Conservation (phyloP, 1,140 invertebrate species). For the Eueides isabella region DNA sequence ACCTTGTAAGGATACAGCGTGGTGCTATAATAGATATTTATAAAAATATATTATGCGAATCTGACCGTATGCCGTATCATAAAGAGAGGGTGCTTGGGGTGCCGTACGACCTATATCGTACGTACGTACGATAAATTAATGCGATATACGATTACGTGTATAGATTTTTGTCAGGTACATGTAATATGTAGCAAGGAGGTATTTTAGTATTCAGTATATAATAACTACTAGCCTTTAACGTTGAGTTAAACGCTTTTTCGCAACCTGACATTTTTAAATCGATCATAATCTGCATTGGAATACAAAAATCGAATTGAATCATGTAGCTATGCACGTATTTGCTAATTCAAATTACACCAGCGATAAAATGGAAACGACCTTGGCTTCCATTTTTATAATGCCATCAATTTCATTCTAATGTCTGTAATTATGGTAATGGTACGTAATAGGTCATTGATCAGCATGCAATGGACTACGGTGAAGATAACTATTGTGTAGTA, state of each 20-base stretch:
- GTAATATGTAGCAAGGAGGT: too few relatives aligned
- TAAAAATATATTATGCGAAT: too few relatives aligned
- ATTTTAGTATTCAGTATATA: too few relatives aligned
- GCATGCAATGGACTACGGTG: neutral
- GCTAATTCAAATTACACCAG: neutral
- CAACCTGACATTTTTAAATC: neutral
- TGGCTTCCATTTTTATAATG: constrained; percentile 20
- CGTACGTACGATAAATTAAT: too few relatives aligned
- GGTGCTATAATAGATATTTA: too few relatives aligned
- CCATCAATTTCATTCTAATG: constrained; percentile 16
- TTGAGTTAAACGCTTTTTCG: neutral
- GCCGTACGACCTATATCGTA: too few relatives aligned
- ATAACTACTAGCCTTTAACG: too few relatives aligned
- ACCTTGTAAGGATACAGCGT: too few relatives aligned
- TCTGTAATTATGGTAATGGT: constrained; percentile 21
- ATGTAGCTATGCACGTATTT: neutral
- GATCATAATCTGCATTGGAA: neutral
- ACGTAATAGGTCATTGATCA: constrained; percentile 25
- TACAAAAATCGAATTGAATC: neutral
- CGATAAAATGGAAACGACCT: constrained; percentile 1
- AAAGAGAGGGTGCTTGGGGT: too few relatives aligned
- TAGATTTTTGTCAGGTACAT: too few relatives aligned
- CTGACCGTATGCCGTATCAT: too few relatives aligned
- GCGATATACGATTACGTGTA: too few relatives aligned
- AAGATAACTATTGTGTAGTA: neutral